Evolutionary conservation across 2,888 invertebrate genomes (phyloP).

Genomic region (Pammene aurita): DNA sequence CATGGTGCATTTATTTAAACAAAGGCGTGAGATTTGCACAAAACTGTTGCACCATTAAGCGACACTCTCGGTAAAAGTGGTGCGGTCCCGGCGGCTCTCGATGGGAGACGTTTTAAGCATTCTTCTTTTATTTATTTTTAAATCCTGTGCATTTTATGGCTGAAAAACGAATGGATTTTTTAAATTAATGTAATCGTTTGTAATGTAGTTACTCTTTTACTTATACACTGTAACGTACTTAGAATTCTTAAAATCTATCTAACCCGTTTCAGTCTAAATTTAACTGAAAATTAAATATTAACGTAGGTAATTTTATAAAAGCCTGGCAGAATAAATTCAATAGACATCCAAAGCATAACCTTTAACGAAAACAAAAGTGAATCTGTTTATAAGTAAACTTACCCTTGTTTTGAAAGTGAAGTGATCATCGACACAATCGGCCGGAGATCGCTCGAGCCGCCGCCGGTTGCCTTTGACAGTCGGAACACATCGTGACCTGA

Average conservation of each 20-base stretch:
- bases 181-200: no score
- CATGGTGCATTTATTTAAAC: conserved; percentile 50
- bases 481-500: conserved; percentile 79
- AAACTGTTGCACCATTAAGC: conserved; percentile 69
- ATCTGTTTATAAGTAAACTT: conserved; percentile 56
- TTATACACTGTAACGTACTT: no score
- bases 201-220: no score
- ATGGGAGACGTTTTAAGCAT: conserved; percentile 41
- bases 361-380: conserved; percentile 47
- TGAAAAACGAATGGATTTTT: neutral
- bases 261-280: no score
- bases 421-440: conserved; percentile 73
- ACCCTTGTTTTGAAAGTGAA: conserved; percentile 64
- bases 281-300: no score
- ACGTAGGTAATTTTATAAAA: no score
- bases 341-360: conserved; percentile 18
- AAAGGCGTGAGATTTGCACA: conserved; percentile 59
- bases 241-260: no score
- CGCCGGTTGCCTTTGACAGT: conserved; percentile 77
- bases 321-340: neutral
- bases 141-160: conserved; percentile 24
- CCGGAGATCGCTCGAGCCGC: conserved; percentile 65
- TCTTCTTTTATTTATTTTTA: conserved; percentile 32
- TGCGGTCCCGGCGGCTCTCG: conserved; percentile 46
- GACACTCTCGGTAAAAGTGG: conserved; percentile 58